Percentiles rank a stretch among this genome's conserved stretches.
These are phyloP conservation scores for Corythaixoides concolor DNA, from an alignment of 2,113 vertebrate species.

Conservation along the genomic window DNA sequence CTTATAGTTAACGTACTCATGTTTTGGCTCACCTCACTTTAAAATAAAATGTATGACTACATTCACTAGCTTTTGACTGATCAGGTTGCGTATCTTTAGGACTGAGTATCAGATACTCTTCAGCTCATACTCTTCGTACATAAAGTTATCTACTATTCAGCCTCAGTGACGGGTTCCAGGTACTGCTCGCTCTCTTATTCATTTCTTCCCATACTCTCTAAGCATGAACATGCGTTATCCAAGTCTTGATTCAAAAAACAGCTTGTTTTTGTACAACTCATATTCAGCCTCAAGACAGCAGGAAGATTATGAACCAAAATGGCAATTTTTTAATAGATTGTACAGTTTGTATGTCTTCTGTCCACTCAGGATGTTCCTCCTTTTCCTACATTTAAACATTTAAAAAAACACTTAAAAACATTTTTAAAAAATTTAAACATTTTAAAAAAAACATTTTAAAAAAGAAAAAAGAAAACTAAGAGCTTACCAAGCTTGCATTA, in stretches of 20 bases:
- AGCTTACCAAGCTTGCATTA: not conserved
- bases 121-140: not conserved
- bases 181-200: not conserved
- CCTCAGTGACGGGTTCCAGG: not conserved
- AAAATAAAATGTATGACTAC: not conserved
- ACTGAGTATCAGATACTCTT: not conserved
- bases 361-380: not conserved
- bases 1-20: not conserved
- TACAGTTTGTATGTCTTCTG: not conserved
- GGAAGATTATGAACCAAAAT: not conserved
- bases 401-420: too few species aligned
- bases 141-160: not conserved
- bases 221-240: not conserved
- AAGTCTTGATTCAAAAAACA: not conserved
- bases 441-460: too few species aligned
- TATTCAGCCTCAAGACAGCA: not conserved
- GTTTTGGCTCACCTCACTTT: not conserved
- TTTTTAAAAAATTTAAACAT: too few species aligned
- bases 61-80: not conserved
- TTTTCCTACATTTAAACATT: too few species aligned
- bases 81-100: not conserved
- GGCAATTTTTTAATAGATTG: fast-evolving
- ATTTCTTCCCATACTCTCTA: not conserved
- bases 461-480: not conserved
- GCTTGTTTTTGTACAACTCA: not conserved